Base-by-base conservation (phyloP, 2,797 vertebrate species). In the Lepidocolaptes lacrymiger region DNA sequence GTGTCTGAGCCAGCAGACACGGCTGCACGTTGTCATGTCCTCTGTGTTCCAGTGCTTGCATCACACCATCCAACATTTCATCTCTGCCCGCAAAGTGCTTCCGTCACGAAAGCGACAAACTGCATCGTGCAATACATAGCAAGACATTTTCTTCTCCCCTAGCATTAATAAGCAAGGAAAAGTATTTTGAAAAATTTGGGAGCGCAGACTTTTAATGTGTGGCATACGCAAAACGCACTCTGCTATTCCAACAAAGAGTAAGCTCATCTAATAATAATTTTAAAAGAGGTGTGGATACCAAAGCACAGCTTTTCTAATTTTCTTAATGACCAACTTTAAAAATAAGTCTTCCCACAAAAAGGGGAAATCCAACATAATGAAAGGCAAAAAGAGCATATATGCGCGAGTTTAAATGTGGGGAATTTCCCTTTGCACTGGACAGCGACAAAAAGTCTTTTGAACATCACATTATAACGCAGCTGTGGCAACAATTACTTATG, bases 341-440 rank as follows among this genome's bases (percentile, higher is more conserved):
- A 85, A 71, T 69, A 52, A 49, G 11, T 34, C 39, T 71, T 92
- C 41, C 34, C 52, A 26, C 64, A 39, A 32, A 43, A 20, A 44
- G 91, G 92, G 91, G 44, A 95, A 94, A 59, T 86, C 93, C 88
- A 21, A 43, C 36, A 32, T 8, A 63, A 44, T 80, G n/a, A 78
- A 56, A 72, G 69, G 49, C 75, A 55, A 41, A 27, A 49, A 9
- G 16, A 32, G 9, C 11, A 2, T 8, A 22, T 3, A 20, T 9
- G 48, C 56, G 26, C 7, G 8, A 21, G 43, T 48, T 69, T 27
- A 30, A 63, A 22, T 22, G 1, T 9, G 55, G 69, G 91, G 91
- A 34, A 66, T 73, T 95, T 86, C 88, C 83, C 91, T 73, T 54
- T 34, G 54, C 10, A 24, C 62, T 24, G 85, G 54, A 34, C 69